Conservation (phyloP, 2,113 vertebrate genomes). For the Pionites leucogaster region DNA sequence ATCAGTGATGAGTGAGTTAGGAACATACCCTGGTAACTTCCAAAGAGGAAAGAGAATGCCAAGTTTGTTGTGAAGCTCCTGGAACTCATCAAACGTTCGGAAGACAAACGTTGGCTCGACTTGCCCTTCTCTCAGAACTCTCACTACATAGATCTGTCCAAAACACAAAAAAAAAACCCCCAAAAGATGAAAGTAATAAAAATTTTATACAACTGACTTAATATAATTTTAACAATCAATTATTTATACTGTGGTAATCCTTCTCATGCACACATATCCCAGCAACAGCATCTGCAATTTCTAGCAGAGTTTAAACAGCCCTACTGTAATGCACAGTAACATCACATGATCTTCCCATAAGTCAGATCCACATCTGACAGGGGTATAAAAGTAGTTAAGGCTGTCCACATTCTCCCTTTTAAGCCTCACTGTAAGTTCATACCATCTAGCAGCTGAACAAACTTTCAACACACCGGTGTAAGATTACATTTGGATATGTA, state of each 20-base stretch:
- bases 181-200: background rate
- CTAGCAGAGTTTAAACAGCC: background rate
- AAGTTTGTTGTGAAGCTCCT: constrained; percentile 98
- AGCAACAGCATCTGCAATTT: background rate
- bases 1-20: background rate
- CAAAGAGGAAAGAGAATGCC: constrained; percentile 94
- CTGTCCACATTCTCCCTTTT: background rate
- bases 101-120: constrained; percentile 91
- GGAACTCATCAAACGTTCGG: constrained; percentile 98
- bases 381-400: background rate
- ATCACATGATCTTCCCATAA: background rate
- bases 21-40: constrained; percentile 92
- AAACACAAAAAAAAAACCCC: background rate
- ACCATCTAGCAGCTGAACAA: background rate
- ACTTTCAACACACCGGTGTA: background rate
- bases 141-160: constrained; percentile 90
- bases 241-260: background rate
- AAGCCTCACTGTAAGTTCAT: background rate
- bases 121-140: constrained; percentile 90
- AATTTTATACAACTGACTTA: background rate
- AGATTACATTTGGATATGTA: background rate
- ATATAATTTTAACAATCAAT: background rate
- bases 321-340: background rate
- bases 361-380: background rate
- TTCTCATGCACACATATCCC: background rate